Evolutionary conservation across 2,113 vertebrate species (phyloP), one percentile per base, ranked within the genome.

Genomic region (Oncorhynchus gorbuscha): DNA sequence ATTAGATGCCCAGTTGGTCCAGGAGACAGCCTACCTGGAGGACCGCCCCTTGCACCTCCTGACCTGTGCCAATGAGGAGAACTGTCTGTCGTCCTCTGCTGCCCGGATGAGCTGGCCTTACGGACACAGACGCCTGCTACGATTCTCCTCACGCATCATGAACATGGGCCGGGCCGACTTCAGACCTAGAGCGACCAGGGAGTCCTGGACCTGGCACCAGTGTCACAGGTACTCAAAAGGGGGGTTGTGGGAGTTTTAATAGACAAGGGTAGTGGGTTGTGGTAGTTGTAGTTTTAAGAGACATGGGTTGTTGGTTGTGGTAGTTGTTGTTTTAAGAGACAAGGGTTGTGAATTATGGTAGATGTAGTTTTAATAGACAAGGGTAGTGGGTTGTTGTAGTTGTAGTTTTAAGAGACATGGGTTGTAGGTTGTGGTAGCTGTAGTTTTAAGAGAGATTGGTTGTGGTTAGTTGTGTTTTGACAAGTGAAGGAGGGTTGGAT

Each of bases 151-250:
- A 0, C 95, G 96, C 74, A 99, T 99, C 89, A 93, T 96, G 92
- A 99, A 99, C 88, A 24, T 97, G 69, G 98, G 98, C 45, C 92
- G 93, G 1, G 96, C 97, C 0, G 98, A 99, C 85, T 99, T 99
- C 89, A 90, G 94, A 14, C 98, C 97, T 0, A 89, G 91, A 61
- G 94, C 95, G 26, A 88, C 94, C 0, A 95, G 96, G 4, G 96
- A 99, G 0, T 93, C 95, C 80, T 99, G 98, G 98, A 92, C 93
- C 72, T 99, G 98, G 98, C 98, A 99, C 84, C 95, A 98, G 87
- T 99, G 98, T 83, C 98, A 99, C 94, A 95, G 94, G 98, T 99
- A 79, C 7, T n/a, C n/a, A 9, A 9, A 22, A 5, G 18, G 5
- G 59, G 18, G 7, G 18, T 35, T 35, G 32, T 35, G 14, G 49